Evolutionary conservation across 2,888 invertebrate species (phyloP), one percentile per base, ranked within the genome.

Genomic region (Dendrolimus houi): DNA sequence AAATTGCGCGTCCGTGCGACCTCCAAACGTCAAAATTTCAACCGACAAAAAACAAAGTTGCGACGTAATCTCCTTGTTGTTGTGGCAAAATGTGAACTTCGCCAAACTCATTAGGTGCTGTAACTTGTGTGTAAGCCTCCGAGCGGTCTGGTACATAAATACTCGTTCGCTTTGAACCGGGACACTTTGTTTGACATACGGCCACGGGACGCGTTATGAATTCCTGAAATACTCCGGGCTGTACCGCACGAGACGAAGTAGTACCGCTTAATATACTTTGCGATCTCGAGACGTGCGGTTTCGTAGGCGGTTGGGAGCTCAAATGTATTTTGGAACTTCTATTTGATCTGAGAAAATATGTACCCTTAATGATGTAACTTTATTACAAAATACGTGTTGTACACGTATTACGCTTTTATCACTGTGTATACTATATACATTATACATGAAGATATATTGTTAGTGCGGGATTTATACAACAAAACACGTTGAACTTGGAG

Each of bases 71-170:
- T 68, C 62, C 67, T 68, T 71, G 69, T 65, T 60, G 64, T 64
- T 65, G 9, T 47, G 47, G 47, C 63, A 59, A 63, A 69, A 72
- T 70, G 69, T 64, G 67, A 68, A 70, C 64, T 73, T 71, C 64
- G 60, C 63, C 64, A 62, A 79, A 79, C 81, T 81, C 79, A 79
- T 81, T 81, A 81, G 69, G 64, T 62, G 67, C 54, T 56, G 62
- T 63, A 66, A 63, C 60, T 66, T 58, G 53, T 56, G 58, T 55
- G 60, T 69, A 66, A 68, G 71, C 65, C 67, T 65, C 60, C 64
- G 58, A 64, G 57, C 68, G 68, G 68, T 68, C 63, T 60, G 60
- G 62, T 69, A 71, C 69, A 67, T 71, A 76, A 66, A 71, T 68
- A 70, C 62, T 52, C 59, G 29, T 29, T 52, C 58, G 62, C 62